A percentile compares a stretch with the other conserved stretches of the same genome.
These are phyloP conservation scores for Orientallactaga bullata DNA, from an alignment of 2,113 vertebrate genomes.

Conservation along the genomic window DNA sequence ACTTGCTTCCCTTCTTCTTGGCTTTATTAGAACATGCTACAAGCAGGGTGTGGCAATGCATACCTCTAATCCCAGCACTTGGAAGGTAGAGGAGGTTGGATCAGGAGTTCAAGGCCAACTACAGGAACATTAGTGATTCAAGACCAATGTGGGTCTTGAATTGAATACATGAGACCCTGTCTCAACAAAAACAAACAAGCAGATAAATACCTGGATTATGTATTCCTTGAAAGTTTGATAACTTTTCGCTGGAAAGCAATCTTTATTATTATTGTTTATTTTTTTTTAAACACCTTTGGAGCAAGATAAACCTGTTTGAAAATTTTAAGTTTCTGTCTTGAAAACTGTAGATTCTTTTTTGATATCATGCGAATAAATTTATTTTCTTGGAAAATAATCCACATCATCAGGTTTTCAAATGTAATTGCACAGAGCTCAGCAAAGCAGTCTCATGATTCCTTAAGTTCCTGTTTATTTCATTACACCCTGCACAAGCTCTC, in stretches of 20 bases:
- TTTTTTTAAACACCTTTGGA: neutral
- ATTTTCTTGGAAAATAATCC: constrained; percentile 58
- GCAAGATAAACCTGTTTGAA: neutral
- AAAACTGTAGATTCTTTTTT: constrained; percentile 23
- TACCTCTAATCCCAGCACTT: neutral
- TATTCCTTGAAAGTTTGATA: neutral
- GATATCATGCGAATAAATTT: neutral
- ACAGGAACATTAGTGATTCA: too few relatives aligned
- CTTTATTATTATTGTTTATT: neutral
- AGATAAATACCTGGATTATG: neutral
- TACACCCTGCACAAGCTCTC: neutral
- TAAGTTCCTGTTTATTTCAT: neutral
- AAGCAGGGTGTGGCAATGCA: too few relatives aligned
- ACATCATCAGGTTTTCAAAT: neutral
- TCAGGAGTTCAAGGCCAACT: neutral
- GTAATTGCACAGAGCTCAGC: neutral
- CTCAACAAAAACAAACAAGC: neutral
- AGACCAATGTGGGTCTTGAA: too few relatives aligned
- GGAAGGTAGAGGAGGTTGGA: neutral
- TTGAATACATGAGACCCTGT: neutral
- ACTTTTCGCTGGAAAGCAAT: constrained; percentile 4
- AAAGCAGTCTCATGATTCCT: neutral
- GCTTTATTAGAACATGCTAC: neutral
- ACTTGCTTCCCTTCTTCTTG: neutral
- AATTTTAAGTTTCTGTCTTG: neutral